Percentiles rank a stretch among this genome's conserved stretches.
phyloP scores from a whole-genome alignment of 2,113 vertebrate species.

The Pseudorectes ferrugineus region DNA sequence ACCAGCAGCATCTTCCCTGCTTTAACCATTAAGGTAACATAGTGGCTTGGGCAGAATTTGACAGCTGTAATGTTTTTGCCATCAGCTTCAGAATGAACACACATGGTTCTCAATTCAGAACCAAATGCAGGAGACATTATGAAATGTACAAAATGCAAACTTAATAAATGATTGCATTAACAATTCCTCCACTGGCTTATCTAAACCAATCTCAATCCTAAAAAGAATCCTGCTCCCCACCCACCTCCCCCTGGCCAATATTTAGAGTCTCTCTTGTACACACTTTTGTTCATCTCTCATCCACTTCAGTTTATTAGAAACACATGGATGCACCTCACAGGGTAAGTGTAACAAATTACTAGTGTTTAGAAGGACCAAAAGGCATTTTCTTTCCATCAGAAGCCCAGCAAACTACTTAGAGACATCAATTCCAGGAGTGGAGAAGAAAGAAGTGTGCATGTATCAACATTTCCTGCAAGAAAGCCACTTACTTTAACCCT shows the following conservation, averaged over 20 bases:
- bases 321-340: background rate
- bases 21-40: background rate
- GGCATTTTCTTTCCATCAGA: background rate
- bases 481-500: background rate
- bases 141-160: background rate
- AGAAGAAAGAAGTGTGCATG: background rate
- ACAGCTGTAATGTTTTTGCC: background rate
- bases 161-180: background rate
- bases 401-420: background rate
- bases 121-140: background rate
- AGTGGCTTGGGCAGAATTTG: background rate
- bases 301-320: background rate
- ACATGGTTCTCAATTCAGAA: background rate
- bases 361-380: background rate
- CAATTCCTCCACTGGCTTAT: background rate
- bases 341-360: background rate
- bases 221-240: background rate
- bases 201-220: background rate
- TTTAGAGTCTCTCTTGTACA: background rate
- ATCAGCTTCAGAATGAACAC: background rate
- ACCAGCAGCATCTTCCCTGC: background rate
- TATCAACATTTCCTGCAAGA: background rate
- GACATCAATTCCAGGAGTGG: background rate
- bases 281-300: background rate
- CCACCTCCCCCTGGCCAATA: background rate